A percentile compares a stretch with the other conserved stretches of the same genome.
phyloP scores from a whole-genome alignment of 2,888 invertebrate species.

The Amphipyra berbera region DNA sequence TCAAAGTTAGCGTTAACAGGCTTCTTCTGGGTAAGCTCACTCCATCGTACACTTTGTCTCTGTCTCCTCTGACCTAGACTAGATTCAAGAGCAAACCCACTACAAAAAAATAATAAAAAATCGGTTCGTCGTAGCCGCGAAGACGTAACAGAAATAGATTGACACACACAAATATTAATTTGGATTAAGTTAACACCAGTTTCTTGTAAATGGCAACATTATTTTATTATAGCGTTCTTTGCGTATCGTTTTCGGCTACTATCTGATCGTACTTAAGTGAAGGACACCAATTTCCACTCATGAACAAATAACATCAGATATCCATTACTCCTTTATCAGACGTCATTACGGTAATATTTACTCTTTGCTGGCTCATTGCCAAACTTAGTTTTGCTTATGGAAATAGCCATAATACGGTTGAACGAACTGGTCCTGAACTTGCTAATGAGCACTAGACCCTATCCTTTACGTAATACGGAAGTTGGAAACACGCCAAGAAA shows the following conservation, averaged over 20 bases:
- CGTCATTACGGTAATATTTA: conserved; percentile 20
- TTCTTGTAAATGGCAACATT: background rate
- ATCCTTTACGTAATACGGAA: conserved; percentile 20
- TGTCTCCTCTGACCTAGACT: too few relatives aligned
- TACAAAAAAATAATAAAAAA: too few relatives aligned
- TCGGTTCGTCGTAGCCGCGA: too few relatives aligned
- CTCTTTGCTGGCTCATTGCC: conserved; percentile 19
- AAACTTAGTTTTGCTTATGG: conserved; percentile 10
- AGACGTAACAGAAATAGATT: too few relatives aligned
- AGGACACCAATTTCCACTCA: background rate
- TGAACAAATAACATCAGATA: conserved; percentile 4
- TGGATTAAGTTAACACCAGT: background rate
- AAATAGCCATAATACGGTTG: conserved; percentile 20
- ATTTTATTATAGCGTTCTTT: background rate
- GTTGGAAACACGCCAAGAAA: conserved; percentile 33
- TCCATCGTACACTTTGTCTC: too few relatives aligned
- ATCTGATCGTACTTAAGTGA: background rate
- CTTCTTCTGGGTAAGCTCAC: too few relatives aligned
- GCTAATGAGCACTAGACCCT: conserved; percentile 35
- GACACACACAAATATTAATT: background rate
- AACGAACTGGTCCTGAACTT: conserved; percentile 45
- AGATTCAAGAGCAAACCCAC: too few relatives aligned
- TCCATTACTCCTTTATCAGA: background rate
- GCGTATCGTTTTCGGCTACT: background rate
- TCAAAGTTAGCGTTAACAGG: too few relatives aligned